phyloP scores from a whole-genome alignment of 2,113 vertebrate genomes.

The Elaphurus davidianus region DNA sequence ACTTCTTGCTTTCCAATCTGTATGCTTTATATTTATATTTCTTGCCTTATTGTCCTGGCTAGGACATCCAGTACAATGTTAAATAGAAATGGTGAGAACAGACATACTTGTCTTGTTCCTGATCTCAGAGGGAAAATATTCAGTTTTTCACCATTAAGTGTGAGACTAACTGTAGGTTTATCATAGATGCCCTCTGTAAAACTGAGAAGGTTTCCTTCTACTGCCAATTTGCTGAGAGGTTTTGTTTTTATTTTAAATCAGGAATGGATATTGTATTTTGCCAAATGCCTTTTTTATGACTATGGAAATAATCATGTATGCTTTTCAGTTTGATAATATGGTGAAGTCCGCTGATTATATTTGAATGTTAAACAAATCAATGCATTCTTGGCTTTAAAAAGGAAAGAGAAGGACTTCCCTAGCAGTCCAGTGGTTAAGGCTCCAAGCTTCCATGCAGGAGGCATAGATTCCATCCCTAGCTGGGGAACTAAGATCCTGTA shows the following conservation, averaged over 20 bases:
- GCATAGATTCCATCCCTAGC: neutral
- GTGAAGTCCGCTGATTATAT: neutral
- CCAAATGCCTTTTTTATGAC: neutral
- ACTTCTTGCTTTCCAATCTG: neutral
- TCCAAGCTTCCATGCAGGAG: neutral
- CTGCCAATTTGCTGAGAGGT: neutral
- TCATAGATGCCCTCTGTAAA: neutral
- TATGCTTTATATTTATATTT: neutral
- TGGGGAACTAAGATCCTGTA: neutral
- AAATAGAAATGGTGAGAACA: neutral
- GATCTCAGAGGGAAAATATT: neutral
- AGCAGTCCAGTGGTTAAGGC: neutral
- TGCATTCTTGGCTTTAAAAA: slow-evolving; percentile 27
- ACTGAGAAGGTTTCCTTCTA: neutral
- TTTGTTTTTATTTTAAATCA: neutral
- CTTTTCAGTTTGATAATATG: neutral
- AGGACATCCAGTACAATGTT: neutral
- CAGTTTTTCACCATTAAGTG: neutral
- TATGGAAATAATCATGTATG: neutral
- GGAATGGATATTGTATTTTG: neutral
- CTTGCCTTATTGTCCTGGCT: neutral
- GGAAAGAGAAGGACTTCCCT: neutral
- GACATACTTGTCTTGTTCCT: neutral
- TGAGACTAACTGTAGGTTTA: neutral
- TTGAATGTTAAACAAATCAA: neutral